phyloP scores from a whole-genome alignment of 2,797 vertebrate species.

The Sebastes minor region DNA sequence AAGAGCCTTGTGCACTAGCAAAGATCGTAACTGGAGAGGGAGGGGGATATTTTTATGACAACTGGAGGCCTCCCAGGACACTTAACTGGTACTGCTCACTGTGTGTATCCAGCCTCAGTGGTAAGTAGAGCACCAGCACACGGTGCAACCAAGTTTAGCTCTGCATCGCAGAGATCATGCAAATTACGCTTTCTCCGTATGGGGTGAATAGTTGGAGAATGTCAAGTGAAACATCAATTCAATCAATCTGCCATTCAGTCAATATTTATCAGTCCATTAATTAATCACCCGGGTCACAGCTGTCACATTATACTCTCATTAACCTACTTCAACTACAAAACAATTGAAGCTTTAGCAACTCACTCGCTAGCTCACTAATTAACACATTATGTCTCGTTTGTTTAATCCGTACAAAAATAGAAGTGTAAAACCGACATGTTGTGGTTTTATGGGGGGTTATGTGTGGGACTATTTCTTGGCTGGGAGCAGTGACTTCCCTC shows the following conservation, averaged over 20 bases:
- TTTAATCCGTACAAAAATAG: slow-evolving; percentile 18
- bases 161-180: slow-evolving; percentile 22
- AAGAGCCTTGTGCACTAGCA: slow-evolving; percentile 65
- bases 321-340: slow-evolving; percentile 50
- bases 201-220: slow-evolving; percentile 24
- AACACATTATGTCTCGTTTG: slow-evolving; percentile 17
- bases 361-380: slow-evolving; percentile 34
- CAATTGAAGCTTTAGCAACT: slow-evolving; percentile 39
- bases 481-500: slow-evolving; percentile 16
- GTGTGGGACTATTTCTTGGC: slow-evolving; percentile 22
- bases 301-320: slow-evolving; percentile 59
- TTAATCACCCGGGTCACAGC: slow-evolving; percentile 55
- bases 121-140: slow-evolving; percentile 57
- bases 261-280: slow-evolving; percentile 57
- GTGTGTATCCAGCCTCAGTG: slow-evolving; percentile 44
- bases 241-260: slow-evolving; percentile 63
- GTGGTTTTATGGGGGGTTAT: background rate
- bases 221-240: slow-evolving; percentile 46
- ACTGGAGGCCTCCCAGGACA: slow-evolving; percentile 66
- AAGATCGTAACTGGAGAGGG: slow-evolving; percentile 59
- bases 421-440: slow-evolving; percentile 3
- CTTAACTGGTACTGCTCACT: slow-evolving; percentile 61
- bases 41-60: slow-evolving; percentile 63
- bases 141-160: slow-evolving; percentile 34
- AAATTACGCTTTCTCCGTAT: slow-evolving; percentile 30